Evolutionary conservation across 1,140 invertebrate species (phyloP).

Genomic region (Schlechtendalia chinensis): DNA sequence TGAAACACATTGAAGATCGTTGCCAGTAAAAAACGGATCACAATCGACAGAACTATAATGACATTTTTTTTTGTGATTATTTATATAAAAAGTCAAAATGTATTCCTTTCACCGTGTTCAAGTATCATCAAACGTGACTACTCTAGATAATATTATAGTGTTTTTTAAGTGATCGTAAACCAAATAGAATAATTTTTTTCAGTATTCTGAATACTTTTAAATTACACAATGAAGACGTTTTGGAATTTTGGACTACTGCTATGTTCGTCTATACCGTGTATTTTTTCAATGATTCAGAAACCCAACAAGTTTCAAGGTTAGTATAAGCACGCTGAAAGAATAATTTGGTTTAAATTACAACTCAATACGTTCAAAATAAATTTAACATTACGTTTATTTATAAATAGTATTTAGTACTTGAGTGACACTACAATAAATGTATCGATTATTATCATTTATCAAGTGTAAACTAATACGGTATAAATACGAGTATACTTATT

Average conservation of each 20-base stretch:
- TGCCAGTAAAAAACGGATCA: no score
- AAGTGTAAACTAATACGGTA: neutral
- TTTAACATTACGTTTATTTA: neutral
- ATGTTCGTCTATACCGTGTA: slow-evolving; percentile 5
- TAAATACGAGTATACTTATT: neutral
- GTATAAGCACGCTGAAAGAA: neutral
- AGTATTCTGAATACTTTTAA: neutral
- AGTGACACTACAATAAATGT: neutral
- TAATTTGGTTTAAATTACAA: neutral
- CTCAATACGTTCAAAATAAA: neutral
- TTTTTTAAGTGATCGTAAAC: neutral
- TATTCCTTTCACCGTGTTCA: neutral
- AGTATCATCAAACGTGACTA: neutral
- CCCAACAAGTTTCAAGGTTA: slow-evolving; percentile 17
- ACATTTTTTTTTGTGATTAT: no score
- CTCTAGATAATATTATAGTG: neutral
- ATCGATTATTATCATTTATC: neutral
- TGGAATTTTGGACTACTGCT: neutral
- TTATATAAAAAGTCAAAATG: neutral
- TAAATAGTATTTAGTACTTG: neutral
- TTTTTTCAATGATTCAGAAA: neutral
- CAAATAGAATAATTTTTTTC: neutral
- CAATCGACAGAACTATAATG: no score
- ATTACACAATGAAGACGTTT: neutral
- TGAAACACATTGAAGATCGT: no score